These are phyloP conservation scores for Gymnoscopelus braueri DNA, from an alignment of 2,797 vertebrate genomes.

Conservation along the genomic window DNA sequence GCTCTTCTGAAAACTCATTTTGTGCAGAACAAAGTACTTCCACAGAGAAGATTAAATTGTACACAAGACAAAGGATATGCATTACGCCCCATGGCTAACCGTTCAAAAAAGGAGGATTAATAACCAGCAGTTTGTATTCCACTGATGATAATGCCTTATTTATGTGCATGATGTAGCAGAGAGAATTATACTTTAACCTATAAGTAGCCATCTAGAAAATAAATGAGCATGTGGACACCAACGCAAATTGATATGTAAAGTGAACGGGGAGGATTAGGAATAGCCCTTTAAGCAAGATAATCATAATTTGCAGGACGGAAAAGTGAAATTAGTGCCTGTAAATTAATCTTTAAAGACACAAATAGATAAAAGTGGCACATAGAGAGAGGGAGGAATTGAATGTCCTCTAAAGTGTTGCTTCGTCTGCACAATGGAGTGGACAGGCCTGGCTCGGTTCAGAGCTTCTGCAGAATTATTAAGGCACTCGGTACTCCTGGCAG, in stretches of 20 bases:
- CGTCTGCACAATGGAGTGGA: slow-evolving; percentile 18
- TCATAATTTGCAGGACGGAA: background rate
- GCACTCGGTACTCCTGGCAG: slow-evolving; percentile 12
- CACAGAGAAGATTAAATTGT: background rate
- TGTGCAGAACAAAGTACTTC: background rate
- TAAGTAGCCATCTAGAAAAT: slow-evolving; percentile 15
- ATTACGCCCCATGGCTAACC: background rate
- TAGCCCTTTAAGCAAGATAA: background rate
- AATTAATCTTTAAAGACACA: slow-evolving; percentile 10
- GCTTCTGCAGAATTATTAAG: slow-evolving; percentile 6
- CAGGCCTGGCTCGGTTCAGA: slow-evolving; percentile 4
- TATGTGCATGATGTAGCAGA: slow-evolving; percentile 10
- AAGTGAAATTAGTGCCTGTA: background rate
- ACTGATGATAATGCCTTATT: slow-evolving; percentile 13
- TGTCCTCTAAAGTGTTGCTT: slow-evolving; percentile 9
- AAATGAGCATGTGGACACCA: background rate
- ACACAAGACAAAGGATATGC: slow-evolving; percentile 19
- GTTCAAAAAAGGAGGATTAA: slow-evolving; percentile 2
- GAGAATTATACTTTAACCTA: slow-evolving; percentile 21
- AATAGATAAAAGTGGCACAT: slow-evolving; percentile 1
- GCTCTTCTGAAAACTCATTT: background rate
- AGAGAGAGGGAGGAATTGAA: slow-evolving; percentile 14
- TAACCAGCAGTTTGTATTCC: background rate
- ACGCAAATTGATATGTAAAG: background rate
- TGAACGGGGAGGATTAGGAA: background rate